A percentile compares a stretch with the other conserved stretches of the same genome.
Evolutionary conservation across 1,140 invertebrate genomes (phyloP).

Genomic region (Euura lappo): DNA sequence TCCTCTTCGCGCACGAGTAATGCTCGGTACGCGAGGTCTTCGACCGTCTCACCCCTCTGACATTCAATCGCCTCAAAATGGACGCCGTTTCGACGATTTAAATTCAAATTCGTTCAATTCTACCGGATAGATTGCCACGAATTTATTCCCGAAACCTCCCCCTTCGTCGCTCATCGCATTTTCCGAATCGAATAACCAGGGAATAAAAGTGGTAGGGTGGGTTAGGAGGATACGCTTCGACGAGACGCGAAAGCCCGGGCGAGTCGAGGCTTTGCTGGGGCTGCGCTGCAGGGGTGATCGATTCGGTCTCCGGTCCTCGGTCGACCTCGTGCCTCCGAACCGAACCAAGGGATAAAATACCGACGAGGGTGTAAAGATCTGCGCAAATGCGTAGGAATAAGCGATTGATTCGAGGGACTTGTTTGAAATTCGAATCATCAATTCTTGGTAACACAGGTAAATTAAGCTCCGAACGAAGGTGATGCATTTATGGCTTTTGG

Average conservation of each 20-base stretch:
- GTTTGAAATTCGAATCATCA: not conserved
- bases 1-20: not conserved
- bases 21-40: not conserved
- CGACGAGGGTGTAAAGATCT: not conserved
- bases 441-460: not conserved
- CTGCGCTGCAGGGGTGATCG: constrained; percentile 32
- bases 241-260: not conserved
- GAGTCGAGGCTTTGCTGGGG: not conserved
- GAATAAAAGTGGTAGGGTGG: not conserved
- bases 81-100: no score
- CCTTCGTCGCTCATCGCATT: no score
- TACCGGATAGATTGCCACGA: no score
- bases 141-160: no score
- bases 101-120: no score
- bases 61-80: no score
- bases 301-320: constrained; percentile 32
- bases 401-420: no score
- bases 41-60: not conserved
- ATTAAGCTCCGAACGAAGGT: not conserved
- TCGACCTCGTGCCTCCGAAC: constrained; percentile 19
- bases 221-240: not conserved
- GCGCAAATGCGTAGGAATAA: not conserved
- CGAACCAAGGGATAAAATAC: no score
- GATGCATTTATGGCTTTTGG: no score
- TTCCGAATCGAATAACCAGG: no score